phyloP scores from a whole-genome alignment of 2,113 vertebrate genomes.

The Redunca redunca region DNA sequence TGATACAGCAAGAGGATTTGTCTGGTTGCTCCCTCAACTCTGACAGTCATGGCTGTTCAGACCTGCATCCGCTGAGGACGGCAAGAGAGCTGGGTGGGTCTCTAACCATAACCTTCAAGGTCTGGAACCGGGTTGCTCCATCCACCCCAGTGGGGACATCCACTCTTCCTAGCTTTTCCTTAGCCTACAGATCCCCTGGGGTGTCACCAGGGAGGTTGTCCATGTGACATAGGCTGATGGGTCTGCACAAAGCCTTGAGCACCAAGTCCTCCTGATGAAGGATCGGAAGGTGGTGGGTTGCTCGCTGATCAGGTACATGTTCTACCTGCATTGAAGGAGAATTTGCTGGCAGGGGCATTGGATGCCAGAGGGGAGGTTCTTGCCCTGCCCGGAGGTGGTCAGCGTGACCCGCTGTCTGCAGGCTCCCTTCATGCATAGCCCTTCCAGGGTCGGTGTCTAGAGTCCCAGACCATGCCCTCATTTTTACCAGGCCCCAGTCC shows the following conservation, averaged over 20 bases:
- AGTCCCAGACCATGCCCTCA: not conserved
- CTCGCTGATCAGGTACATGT: no score
- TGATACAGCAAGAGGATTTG: not conserved
- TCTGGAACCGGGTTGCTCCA: not conserved
- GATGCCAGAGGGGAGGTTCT: not conserved
- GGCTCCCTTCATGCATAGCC: not conserved
- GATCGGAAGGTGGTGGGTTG: not conserved
- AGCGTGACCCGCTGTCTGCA: accelerated
- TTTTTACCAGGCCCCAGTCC: not conserved
- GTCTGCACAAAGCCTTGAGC: not conserved
- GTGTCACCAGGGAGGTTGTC: not conserved
- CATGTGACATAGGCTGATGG: accelerated
- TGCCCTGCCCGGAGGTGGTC: not conserved
- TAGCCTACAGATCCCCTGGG: not conserved
- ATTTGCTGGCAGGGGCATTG: not conserved
- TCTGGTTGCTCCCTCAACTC: not conserved
- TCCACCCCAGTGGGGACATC: not conserved
- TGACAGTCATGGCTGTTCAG: no score
- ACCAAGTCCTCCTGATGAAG: not conserved
- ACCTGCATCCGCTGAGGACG: not conserved
- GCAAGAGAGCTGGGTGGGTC: not conserved
- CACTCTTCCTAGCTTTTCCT: not conserved
- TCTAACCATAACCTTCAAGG: not conserved
- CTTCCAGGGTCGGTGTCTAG: not conserved
- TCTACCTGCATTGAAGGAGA: not conserved